Conservation (phyloP, 1,140 invertebrate species). For the Diachasmimorpha longicaudata region DNA sequence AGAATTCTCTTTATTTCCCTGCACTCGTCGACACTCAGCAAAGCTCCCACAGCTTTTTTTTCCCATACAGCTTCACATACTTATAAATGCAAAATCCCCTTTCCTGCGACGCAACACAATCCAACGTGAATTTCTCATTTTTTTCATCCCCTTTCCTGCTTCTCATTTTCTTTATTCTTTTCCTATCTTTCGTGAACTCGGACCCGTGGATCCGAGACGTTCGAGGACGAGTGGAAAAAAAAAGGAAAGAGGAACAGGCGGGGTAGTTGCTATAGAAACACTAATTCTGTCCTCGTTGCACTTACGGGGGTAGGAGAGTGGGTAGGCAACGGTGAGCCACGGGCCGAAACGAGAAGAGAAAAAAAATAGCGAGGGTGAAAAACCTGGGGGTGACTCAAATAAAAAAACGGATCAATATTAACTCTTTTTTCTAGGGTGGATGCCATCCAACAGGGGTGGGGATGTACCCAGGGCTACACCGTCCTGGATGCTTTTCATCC, state of each 20-base stretch:
- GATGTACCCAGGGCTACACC: constrained; percentile 34
- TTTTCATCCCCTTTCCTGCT: too few relatives aligned
- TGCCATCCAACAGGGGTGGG: constrained; percentile 47
- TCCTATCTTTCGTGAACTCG: constrained; percentile 14
- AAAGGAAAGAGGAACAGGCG: constrained; percentile 29
- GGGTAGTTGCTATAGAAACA: constrained; percentile 62
- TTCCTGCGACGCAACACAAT: background rate
- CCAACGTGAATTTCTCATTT: background rate
- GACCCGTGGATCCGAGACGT: constrained; percentile 19
- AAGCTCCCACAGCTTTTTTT: background rate
- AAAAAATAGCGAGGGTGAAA: constrained; percentile 64
- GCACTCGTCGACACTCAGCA: background rate
- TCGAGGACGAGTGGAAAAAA: constrained; percentile 30
- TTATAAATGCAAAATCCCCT: background rate
- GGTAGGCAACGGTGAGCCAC: constrained; percentile 4
- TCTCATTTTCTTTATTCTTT: background rate
- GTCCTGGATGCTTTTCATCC: constrained; percentile 21
- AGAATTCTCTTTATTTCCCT: background rate
- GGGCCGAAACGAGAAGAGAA: constrained; percentile 41
- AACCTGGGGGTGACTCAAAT: constrained; percentile 62
- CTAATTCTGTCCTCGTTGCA: constrained; percentile 56
- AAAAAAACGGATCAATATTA: constrained; percentile 64
- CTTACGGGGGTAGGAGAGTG: constrained; percentile 26
- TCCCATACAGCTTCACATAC: background rate
- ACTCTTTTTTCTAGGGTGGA: constrained; percentile 62